Evolutionary conservation across 2,797 vertebrate genomes (phyloP).

Genomic region (Tolypeutes matacus): DNA sequence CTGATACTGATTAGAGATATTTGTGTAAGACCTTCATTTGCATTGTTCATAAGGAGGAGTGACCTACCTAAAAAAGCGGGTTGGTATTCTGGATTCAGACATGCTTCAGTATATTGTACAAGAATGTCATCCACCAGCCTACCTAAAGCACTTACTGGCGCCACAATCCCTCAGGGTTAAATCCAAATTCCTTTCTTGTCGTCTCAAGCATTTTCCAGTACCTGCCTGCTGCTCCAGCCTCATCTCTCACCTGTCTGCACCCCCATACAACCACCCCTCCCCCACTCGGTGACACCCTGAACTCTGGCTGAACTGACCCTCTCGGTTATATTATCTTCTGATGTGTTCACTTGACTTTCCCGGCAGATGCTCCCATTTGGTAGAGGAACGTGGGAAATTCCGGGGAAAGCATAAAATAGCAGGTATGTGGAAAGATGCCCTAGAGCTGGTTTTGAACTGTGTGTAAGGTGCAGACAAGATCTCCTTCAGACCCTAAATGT

Average conservation of each 20-base stretch:
- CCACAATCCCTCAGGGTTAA: neutral
- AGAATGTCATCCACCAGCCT: neutral
- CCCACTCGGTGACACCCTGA: neutral
- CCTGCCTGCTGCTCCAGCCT: neutral
- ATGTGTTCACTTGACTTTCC: neutral
- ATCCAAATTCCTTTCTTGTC: neutral
- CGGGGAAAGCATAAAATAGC: neutral
- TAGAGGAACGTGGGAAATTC: neutral
- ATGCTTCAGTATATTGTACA: neutral
- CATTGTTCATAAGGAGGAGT: constrained; percentile 46
- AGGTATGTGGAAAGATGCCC: neutral
- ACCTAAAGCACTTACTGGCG: neutral
- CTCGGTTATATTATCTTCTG: neutral
- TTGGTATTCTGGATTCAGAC: neutral
- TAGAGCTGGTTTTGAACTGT: neutral
- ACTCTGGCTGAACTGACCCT: neutral
- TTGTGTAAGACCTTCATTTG: constrained; percentile 67
- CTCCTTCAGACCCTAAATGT: neutral
- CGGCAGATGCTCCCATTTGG: neutral
- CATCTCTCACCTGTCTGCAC: neutral
- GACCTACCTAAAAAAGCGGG: neutral
- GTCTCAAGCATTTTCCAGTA: neutral
- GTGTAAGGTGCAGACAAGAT: neutral
- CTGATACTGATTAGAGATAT: constrained; percentile 77
- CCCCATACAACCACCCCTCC: neutral